A percentile compares a stretch with the other conserved stretches of the same genome.
phyloP scores from a whole-genome alignment of 2,888 invertebrate species.

The Argyresthia goedartella region DNA sequence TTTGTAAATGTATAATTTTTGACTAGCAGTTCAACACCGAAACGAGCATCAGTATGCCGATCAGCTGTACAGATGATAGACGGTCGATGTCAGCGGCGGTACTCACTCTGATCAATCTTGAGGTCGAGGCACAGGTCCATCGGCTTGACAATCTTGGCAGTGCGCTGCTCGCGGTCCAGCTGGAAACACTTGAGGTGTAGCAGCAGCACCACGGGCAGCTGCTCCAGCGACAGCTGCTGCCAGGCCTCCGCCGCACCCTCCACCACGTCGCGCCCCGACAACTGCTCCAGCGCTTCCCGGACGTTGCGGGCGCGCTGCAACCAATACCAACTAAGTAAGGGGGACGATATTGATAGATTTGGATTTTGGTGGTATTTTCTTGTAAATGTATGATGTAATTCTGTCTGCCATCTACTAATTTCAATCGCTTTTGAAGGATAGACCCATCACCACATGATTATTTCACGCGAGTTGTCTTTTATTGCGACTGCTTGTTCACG shows the following conservation, averaged over 20 bases:
- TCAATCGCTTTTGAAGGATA: neutral
- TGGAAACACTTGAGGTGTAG: constrained; percentile 96
- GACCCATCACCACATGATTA: no score
- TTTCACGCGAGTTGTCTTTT: no score
- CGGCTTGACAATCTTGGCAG: constrained; percentile 92
- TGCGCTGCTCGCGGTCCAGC: constrained; percentile 87
- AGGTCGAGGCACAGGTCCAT: constrained; percentile 91
- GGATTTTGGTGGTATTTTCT: no score
- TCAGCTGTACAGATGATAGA: no score
- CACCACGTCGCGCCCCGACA: constrained; percentile 87
- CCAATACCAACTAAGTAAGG: no score
- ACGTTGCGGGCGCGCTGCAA: constrained; percentile 84
- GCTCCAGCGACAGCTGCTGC: constrained; percentile 91
- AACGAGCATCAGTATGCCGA: no score
- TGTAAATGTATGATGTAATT: no score
- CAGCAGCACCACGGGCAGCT: constrained; percentile 89
- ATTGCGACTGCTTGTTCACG: no score
- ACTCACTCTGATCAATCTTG: constrained; percentile 89
- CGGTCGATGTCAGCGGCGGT: constrained; percentile 2
- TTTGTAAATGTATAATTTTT: no score
- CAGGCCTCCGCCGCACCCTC: constrained; percentile 93
- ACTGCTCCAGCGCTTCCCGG: constrained; percentile 87
- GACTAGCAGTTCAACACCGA: no score
- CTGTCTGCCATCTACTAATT: no score
- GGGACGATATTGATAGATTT: neutral